Percentiles rank a stretch among this genome's conserved stretches.
Evolutionary conservation across 2,888 invertebrate genomes (phyloP).

Genomic region (Epistrophe grossulariae): DNA sequence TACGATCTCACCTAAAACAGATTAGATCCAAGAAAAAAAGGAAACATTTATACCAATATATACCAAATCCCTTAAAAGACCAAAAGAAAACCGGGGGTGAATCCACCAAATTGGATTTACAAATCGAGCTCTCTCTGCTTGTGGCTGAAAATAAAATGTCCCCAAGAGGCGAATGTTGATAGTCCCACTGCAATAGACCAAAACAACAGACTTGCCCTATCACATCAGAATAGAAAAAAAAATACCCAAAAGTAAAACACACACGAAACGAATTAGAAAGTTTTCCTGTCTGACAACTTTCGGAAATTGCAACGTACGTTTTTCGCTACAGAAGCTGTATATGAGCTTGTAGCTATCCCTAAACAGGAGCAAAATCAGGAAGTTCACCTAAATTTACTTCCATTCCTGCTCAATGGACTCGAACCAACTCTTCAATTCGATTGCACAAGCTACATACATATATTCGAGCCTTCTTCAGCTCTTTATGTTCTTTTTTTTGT

Average conservation of each 20-base stretch:
- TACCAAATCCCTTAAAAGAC: not conserved
- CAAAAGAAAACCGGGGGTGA: not conserved
- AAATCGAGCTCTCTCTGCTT: constrained; percentile 47
- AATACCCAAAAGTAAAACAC: constrained; percentile 15
- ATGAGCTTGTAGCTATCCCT: not conserved
- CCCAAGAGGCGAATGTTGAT: constrained; percentile 26
- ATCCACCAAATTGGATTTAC: constrained; percentile 62
- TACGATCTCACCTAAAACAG: not conserved
- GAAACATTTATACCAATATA: not conserved
- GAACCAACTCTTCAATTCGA: constrained; percentile 65
- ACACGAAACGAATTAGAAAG: constrained; percentile 73
- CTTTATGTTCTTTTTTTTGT: not conserved
- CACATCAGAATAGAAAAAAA: constrained; percentile 9
- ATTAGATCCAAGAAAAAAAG: not conserved
- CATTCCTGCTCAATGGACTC: constrained; percentile 65
- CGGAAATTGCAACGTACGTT: constrained; percentile 69
- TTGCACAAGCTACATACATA: constrained; percentile 58
- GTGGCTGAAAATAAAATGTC: constrained; percentile 46
- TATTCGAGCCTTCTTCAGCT: constrained; percentile 22
- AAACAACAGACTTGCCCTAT: constrained; percentile 25
- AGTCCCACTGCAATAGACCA: constrained; percentile 14
- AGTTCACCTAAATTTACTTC: constrained; percentile 52
- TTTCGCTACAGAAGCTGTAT: not conserved
- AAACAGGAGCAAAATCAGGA: constrained; percentile 19
- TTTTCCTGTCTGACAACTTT: constrained; percentile 75